These are phyloP conservation scores for Passer montanus DNA, from an alignment of 2,113 vertebrate genomes.

Conservation along the genomic window DNA sequence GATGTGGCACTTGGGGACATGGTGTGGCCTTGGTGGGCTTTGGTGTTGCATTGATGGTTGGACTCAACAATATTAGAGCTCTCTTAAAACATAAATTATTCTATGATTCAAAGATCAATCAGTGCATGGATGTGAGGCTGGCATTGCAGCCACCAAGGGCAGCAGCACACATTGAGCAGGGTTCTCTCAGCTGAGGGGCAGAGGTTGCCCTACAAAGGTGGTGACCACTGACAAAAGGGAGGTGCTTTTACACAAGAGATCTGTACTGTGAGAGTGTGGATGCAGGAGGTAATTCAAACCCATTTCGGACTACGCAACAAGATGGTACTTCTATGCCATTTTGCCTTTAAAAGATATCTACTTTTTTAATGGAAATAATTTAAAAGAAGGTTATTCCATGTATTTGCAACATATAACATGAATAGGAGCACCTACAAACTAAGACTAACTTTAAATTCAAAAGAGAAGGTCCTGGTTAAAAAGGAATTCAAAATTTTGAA, in stretches of 20 bases:
- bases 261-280: not conserved
- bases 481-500: not conserved
- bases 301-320: not conserved
- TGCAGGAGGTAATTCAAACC: not conserved
- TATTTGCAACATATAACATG: not conserved
- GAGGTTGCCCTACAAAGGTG: not conserved
- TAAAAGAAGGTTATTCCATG: not conserved
- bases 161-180: not conserved
- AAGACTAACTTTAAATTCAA: not conserved
- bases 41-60: no score
- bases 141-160: not conserved
- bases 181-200: not conserved
- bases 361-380: not conserved
- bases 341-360: not conserved
- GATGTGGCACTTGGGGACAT: not conserved
- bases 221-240: not conserved
- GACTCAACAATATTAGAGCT: not conserved
- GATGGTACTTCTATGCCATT: not conserved
- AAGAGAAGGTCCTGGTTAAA: not conserved
- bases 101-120: not conserved
- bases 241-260: not conserved
- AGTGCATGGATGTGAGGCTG: fast-evolving
- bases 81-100: not conserved
- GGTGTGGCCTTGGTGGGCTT: not conserved
- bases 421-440: not conserved